These are phyloP conservation scores for Mohoua ochrocephala DNA, from an alignment of 2,113 vertebrate species.

Conservation along the genomic window DNA sequence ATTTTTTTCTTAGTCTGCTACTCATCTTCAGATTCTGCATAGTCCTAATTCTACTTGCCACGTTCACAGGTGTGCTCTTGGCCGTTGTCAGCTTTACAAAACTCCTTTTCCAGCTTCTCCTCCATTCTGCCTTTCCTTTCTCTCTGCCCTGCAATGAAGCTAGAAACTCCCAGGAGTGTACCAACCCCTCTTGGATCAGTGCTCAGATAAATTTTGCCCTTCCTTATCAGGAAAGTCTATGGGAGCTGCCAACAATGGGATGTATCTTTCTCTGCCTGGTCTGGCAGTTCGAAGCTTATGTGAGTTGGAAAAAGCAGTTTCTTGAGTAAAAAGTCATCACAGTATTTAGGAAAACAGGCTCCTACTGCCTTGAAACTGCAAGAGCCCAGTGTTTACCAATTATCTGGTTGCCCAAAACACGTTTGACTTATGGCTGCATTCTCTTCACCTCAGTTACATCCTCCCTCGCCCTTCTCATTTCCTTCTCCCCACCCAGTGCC, in stretches of 20 bases:
- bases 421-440: neutral
- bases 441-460: neutral
- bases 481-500: fast-evolving
- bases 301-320: neutral
- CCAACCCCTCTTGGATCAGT: neutral
- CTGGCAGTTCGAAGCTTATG: neutral
- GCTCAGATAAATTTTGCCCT: neutral
- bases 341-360: neutral
- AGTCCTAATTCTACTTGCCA: neutral
- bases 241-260: too few relatives aligned
- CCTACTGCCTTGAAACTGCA: neutral
- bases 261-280: neutral
- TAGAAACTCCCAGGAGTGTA: neutral
- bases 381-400: neutral
- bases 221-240: too few relatives aligned
- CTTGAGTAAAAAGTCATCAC: neutral
- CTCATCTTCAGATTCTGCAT: neutral
- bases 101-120: neutral
- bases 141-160: neutral
- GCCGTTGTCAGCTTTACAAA: neutral
- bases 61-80: neutral
- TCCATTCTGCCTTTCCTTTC: neutral
- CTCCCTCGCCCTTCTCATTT: neutral
- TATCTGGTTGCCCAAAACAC: neutral
- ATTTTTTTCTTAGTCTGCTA: neutral